These are phyloP conservation scores for Lycodopsis pacificus DNA, from an alignment of 2,797 vertebrate species.

Conservation along the genomic window DNA sequence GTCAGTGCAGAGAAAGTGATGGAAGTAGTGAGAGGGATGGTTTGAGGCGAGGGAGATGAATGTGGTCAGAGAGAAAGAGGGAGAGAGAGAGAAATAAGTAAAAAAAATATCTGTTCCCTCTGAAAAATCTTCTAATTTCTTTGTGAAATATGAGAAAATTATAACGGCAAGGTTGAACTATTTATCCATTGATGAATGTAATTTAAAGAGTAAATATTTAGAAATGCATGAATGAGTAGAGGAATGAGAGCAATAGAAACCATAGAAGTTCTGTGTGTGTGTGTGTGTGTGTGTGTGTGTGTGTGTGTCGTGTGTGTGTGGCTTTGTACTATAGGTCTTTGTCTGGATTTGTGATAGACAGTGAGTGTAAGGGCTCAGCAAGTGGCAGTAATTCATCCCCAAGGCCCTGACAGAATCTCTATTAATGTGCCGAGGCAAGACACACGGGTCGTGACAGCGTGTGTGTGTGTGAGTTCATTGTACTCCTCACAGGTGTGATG, in stretches of 20 bases:
- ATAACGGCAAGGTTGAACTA: neutral
- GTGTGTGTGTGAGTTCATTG: constrained; percentile 5
- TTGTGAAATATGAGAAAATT: neutral
- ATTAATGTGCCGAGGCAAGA: constrained; percentile 47
- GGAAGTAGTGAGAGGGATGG: constrained; percentile 21
- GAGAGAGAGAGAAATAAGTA: neutral
- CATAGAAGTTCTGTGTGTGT: constrained; percentile 1
- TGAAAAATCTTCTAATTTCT: neutral
- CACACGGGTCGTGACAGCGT: constrained; percentile 10
- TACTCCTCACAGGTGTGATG: constrained; percentile 39
- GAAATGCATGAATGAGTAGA: neutral
- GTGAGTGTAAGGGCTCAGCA: constrained; percentile 37
- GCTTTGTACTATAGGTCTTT: constrained; percentile 14
- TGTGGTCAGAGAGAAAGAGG: constrained; percentile 15
- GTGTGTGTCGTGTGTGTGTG: neutral
- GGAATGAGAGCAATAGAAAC: neutral
- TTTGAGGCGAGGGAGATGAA: constrained; percentile 22
- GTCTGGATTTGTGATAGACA: constrained; percentile 42
- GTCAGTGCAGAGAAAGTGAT: neutral
- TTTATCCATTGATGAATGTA: neutral
- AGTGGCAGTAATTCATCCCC: constrained; percentile 47
- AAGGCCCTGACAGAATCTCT: constrained; percentile 51
- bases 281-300: neutral
- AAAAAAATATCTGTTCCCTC: neutral
- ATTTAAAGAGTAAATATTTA: neutral